These are phyloP conservation scores for Hyalella azteca DNA, from an alignment of 2,888 invertebrate species.

Conservation along the genomic window DNA sequence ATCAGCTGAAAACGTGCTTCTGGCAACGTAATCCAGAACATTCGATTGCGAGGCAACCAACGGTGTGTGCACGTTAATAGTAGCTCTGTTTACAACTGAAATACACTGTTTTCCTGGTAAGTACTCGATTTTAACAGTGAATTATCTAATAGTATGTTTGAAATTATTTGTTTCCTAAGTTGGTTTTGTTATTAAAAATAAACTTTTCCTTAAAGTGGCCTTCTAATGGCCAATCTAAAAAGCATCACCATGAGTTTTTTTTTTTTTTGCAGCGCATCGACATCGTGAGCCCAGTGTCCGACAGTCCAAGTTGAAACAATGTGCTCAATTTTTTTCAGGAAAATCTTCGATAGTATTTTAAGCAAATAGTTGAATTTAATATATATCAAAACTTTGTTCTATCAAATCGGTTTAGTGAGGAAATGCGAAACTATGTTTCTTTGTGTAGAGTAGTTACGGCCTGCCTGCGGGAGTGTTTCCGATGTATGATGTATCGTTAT, in stretches of 20 bases:
- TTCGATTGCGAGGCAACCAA: neutral
- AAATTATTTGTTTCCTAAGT: neutral
- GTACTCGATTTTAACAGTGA: neutral
- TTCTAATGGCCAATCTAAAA: neutral
- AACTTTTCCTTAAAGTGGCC: neutral
- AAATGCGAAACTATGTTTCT: no score
- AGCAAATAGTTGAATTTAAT: no score
- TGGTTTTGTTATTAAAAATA: neutral
- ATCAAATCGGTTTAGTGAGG: no score
- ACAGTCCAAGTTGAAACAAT: no score
- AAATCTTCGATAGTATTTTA: no score
- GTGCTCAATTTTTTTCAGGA: no score
- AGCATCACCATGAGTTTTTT: neutral
- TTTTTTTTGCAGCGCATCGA: no score
- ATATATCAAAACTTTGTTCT: no score
- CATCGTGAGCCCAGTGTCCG: no score
- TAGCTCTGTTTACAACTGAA: neutral
- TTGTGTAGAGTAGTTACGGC: no score
- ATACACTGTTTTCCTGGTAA: neutral
- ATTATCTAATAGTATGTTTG: neutral
- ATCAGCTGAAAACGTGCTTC: slow-evolving; percentile 17
- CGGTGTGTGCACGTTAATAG: neutral
- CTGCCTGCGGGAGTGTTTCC: no score
- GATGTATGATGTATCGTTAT: no score
- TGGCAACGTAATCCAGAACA: slow-evolving; percentile 10